Evolutionary conservation across 2,113 vertebrate genomes (phyloP), one percentile per base, ranked within the genome.

Genomic region (Sinocyclocheilus maitianheensis): DNA sequence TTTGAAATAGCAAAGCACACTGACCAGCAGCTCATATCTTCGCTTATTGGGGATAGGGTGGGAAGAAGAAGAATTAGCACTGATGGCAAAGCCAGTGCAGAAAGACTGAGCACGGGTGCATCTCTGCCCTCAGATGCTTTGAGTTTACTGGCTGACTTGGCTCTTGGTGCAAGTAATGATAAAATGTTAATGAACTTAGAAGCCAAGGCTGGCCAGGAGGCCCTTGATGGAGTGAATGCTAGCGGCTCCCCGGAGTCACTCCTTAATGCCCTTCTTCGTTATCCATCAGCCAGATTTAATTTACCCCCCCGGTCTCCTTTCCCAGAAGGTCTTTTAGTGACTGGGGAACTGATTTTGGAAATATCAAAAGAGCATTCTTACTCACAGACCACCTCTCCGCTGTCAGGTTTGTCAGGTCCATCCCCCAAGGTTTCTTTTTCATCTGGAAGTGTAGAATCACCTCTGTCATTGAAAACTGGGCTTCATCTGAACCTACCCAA

Each of bases 131-230:
- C 94, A 87, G 96, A 96, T 63, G 97, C 96, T 88, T 90, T 99
- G 89, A 97, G 96, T 90, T 90, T 99, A 91, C 93, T 99, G 89
- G 97, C 97, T 46, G 97, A 99, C 86, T 94, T 99, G 86, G 98
- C 98, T 0, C 93, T 99, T 84, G 92, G 96, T 75, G 95, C 93
- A 26, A 94, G 92, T 81, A 85, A 92, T 88, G 91, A 92, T 30
- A 83, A 92, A 90, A 78, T 87, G 71, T 72, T 88, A 77, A 85
- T 82, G 88, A 78, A 88, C 24, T 79, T 87, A 89, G 90, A 87
- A 86, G 86, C 80, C 85, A 80, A 91, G 51, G 74, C 84, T 84
- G 88, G 88, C 71, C 87, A 88, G 65, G 92, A 92, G 87, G 89
- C 63, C 16, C 79, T 78, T 91, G 89, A 87, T 74, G 67, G 86